A percentile compares a stretch with the other conserved stretches of the same genome.
These are phyloP conservation scores for Manis javanica DNA, from an alignment of 2,797 vertebrate species.

Conservation along the genomic window DNA sequence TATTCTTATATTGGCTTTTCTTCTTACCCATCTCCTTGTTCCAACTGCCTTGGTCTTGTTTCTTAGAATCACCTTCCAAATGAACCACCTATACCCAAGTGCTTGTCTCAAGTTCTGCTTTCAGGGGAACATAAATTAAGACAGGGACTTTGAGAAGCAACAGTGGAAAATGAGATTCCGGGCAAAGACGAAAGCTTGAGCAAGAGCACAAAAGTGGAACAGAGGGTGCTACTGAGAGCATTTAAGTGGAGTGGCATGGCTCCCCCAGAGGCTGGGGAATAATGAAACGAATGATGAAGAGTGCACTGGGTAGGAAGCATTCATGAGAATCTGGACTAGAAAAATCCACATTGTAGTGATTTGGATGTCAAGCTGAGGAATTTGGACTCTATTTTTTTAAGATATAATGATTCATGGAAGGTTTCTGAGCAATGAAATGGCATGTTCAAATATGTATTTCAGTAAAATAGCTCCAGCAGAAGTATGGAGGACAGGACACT, in stretches of 20 bases:
- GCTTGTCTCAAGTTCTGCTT: not conserved
- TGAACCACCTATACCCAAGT: not conserved
- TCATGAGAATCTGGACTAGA: not conserved
- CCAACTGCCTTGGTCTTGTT: not conserved
- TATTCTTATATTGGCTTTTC: not conserved
- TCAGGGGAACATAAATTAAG: not conserved
- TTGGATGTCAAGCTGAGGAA: not conserved
- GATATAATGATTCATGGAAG: not conserved
- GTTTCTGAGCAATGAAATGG: not conserved
- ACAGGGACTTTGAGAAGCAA: not conserved
- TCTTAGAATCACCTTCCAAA: not conserved
- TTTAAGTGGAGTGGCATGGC: not conserved
- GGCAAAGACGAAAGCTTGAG: not conserved
- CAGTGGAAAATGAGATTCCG: not conserved
- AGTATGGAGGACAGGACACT: not conserved
- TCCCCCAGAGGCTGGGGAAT: not conserved
- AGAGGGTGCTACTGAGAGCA: not conserved
- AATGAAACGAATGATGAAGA: rapidly evolving
- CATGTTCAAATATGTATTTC: not conserved
- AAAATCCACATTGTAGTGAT: not conserved
- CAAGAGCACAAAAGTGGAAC: not conserved
- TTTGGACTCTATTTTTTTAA: not conserved
- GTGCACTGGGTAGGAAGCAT: not conserved
- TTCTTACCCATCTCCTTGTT: not conserved
- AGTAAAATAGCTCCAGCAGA: not conserved